Percentiles rank a stretch among this genome's conserved stretches.
Evolutionary conservation across 2,113 vertebrate genomes (phyloP).

Genomic region (Chloropsis cyanopogon): DNA sequence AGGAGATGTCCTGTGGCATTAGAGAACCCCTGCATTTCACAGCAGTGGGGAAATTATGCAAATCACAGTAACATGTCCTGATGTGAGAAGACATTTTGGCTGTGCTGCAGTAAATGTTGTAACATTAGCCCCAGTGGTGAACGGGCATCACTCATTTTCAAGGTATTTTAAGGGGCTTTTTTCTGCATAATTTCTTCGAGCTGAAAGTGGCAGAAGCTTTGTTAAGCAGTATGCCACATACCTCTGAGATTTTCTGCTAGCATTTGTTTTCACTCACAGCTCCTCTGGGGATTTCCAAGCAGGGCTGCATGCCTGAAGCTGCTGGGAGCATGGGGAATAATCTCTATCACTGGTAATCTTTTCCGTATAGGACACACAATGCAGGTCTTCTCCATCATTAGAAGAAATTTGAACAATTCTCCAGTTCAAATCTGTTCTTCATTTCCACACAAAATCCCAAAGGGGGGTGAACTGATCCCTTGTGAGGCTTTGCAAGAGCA

Average conservation of each 20-base stretch:
- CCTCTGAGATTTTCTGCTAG: not conserved
- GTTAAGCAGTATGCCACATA: not conserved
- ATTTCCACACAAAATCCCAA: not conserved
- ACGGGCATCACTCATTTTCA: not conserved
- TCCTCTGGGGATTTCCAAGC: not conserved
- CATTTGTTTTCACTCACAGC: not conserved
- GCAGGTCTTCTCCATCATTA: not conserved
- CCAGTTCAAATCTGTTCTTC: not conserved
- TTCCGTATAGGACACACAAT: not conserved
- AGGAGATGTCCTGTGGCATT: fast-evolving
- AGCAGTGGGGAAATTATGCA: not conserved
- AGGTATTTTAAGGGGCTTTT: not conserved
- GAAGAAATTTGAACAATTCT: not conserved
- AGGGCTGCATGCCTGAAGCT: not conserved
- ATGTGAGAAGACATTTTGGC: not conserved
- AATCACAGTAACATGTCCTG: not conserved
- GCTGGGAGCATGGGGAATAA: not conserved
- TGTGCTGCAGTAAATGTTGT: not conserved
- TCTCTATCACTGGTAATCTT: not conserved
- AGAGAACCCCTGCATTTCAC: not conserved
- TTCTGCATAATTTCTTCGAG: not conserved
- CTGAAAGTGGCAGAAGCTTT: not conserved
- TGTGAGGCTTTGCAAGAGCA: not conserved
- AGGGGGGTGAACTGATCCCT: not conserved
- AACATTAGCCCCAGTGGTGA: fast-evolving